phyloP scores from a whole-genome alignment of 2,888 invertebrate genomes.

The Tachina lurida region DNA sequence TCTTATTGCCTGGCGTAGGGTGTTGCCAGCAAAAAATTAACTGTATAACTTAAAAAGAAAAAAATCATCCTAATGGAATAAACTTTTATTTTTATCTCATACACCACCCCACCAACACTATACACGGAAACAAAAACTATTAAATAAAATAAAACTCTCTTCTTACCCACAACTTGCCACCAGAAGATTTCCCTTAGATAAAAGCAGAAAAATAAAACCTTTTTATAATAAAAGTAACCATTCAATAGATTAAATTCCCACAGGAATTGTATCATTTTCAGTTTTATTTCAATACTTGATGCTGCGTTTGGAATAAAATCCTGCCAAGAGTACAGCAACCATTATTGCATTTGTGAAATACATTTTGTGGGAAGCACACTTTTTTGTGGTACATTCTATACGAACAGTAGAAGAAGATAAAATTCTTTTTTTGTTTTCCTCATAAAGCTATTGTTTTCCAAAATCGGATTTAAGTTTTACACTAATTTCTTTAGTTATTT shows the following conservation, averaged over 20 bases:
- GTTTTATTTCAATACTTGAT: conserved; percentile 52
- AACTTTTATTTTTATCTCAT: conserved; percentile 43
- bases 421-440: not conserved
- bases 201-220: conserved; percentile 34
- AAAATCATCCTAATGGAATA: not conserved
- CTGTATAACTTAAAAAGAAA: conserved; percentile 17
- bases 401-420: conserved; percentile 24
- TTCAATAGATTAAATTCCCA: conserved; percentile 66
- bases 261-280: conserved; percentile 61
- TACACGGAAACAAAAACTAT: conserved; percentile 24
- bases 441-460: conserved; percentile 76
- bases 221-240: conserved; percentile 58
- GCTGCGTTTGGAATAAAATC: conserved; percentile 30
- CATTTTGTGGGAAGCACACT: not conserved
- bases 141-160: conserved; percentile 14
- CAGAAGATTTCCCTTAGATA: conserved; percentile 44
- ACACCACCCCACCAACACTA: not conserved
- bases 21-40: not conserved
- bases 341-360: conserved; percentile 57
- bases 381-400: conserved; percentile 50
- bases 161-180: conserved; percentile 10
- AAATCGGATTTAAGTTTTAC: conserved; percentile 82
- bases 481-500: conserved; percentile 81
- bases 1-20: not conserved
- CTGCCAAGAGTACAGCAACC: conserved; percentile 34